Evolutionary conservation across 23 tunicate species (phyloP).

Genomic region (Ascidia mentula): DNA sequence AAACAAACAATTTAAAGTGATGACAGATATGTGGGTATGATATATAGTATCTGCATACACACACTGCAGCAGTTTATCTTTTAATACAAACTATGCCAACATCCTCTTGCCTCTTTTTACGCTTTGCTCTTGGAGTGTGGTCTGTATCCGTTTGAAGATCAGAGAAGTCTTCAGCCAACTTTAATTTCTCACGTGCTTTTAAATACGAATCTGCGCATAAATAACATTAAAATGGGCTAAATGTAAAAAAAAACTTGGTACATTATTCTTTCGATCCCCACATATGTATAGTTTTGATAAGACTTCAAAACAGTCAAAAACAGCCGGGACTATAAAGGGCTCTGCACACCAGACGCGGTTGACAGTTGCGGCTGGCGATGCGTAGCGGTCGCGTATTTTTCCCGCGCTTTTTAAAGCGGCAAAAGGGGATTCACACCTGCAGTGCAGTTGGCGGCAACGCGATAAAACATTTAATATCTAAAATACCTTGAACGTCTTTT

Average conservation of each 20-base stretch:
- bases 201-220: constrained; percentile 8
- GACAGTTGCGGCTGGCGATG: no score
- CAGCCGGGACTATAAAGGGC: no score
- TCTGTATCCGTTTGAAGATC: constrained; percentile 19
- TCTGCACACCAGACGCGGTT: no score
- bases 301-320: no score
- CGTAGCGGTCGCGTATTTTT: no score
- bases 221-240: not conserved
- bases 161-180: constrained; percentile 10
- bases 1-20: constrained; percentile 1
- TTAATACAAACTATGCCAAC: constrained; percentile 3
- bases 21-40: constrained; percentile 1
- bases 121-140: constrained; percentile 11
- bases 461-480: no score
- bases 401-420: no score
- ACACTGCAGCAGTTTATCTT: not conserved
- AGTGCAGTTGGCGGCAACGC: no score
- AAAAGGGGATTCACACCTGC: no score
- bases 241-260: not conserved
- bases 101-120: constrained; percentile 5
- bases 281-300: no score
- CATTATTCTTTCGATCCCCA: constrained; percentile 7
- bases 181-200: constrained; percentile 19
- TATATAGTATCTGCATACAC: not conserved
- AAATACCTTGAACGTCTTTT: no score